Evolutionary conservation across 30 jellyfish, hydroid and myxozoan species (phyloP).

Genomic region (Aurelia aurita): DNA sequence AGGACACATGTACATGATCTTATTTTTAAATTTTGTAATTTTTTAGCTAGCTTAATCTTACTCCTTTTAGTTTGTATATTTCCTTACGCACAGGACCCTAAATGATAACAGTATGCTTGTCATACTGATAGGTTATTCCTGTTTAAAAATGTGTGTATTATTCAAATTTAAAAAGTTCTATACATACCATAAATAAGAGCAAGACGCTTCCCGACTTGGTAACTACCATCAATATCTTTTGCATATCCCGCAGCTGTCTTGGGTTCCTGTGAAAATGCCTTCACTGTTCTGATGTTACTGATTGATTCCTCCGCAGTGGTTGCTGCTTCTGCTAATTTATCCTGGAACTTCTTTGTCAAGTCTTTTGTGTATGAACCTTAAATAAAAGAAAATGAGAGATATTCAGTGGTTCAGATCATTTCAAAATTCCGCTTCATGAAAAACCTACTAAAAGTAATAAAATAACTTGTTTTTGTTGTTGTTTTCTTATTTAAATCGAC

Average conservation of each 20-base stretch:
- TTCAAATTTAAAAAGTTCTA: background rate
- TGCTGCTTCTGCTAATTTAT: conserved; percentile 89
- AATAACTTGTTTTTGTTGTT: too few relatives aligned
- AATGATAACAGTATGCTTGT: too few relatives aligned
- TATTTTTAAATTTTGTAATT: too few relatives aligned
- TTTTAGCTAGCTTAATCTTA: background rate
- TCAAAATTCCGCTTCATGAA: too few relatives aligned
- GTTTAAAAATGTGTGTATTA: background rate
- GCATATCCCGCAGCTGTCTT: conserved; percentile 66
- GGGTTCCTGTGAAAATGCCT: conserved; percentile 91
- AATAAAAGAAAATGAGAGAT: background rate
- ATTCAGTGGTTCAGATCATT: background rate
- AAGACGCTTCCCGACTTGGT: conserved; percentile 68
- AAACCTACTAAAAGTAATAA: too few relatives aligned
- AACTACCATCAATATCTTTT: conserved; percentile 66
- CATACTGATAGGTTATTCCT: background rate
- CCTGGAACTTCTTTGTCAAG: conserved; percentile 85
- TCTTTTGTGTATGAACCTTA: conserved; percentile 81
- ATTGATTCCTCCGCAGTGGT: conserved; percentile 90
- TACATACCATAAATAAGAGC: conserved; percentile 78
- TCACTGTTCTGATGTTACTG: conserved; percentile 88
- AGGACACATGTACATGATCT: too few relatives aligned
- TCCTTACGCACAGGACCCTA: too few relatives aligned
- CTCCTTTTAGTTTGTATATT: too few relatives aligned
- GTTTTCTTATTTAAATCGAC: too few relatives aligned